Conservation (phyloP, 2,888 invertebrate species). For the Aphidius colemani region DNA sequence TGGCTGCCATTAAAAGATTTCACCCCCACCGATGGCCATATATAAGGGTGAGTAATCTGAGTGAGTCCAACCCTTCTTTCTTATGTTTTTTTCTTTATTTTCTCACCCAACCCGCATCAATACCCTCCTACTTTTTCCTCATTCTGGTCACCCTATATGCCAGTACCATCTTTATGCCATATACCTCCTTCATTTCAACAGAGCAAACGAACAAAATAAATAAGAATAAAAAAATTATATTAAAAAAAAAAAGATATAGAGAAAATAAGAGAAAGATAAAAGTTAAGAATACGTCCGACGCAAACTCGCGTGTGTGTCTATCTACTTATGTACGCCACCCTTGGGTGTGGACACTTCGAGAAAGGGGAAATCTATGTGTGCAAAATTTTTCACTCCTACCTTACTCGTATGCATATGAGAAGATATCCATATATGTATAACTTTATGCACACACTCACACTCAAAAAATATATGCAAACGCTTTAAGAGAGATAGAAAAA, state of each 20-base stretch:
- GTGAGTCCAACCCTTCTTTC: conserved; percentile 37
- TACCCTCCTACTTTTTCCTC: conserved; percentile 26
- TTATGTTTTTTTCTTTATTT: conserved; percentile 36
- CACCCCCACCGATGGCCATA: conserved; percentile 49
- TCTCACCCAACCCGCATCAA: conserved; percentile 7
- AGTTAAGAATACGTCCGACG: conserved; percentile 17
- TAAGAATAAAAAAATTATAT: too few species aligned
- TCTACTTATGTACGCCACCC: conserved; percentile 29
- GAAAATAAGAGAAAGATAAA: too few species aligned
- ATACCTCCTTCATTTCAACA: not conserved
- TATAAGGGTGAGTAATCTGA: conserved; percentile 56
- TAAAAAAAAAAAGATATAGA: too few species aligned
- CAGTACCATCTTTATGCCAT: conserved; percentile 11
- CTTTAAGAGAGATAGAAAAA: conserved; percentile 22
- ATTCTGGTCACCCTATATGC: conserved; percentile 23
- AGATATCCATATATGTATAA: conserved; percentile 18
- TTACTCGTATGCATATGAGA: conserved; percentile 19
- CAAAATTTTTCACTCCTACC: conserved; percentile 29
- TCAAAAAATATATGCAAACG: conserved; percentile 5
- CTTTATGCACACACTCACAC: conserved; percentile 2
- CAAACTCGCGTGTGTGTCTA: conserved; percentile 23
- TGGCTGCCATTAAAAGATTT: conserved; percentile 59
- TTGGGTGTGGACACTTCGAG: conserved; percentile 28
- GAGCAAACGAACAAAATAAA: too few species aligned
- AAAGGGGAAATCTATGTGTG: conserved; percentile 23